These are phyloP conservation scores for Scelioninae gen. 2 DNA, from an alignment of 2,888 invertebrate genomes.

Conservation along the genomic window DNA sequence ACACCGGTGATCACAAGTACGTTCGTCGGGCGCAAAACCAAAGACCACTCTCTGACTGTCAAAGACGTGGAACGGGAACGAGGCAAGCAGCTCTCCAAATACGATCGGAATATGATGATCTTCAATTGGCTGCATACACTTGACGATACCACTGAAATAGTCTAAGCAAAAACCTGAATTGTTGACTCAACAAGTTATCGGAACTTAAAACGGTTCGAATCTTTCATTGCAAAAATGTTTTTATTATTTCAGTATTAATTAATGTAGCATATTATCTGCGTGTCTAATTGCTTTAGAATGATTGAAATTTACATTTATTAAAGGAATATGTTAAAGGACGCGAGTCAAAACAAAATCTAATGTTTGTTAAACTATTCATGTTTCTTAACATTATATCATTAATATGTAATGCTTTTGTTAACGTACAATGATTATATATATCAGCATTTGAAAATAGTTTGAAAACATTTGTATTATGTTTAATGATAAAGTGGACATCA, in stretches of 20 bases:
- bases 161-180: background rate
- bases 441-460: slow-evolving; percentile 42
- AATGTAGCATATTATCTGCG: no score
- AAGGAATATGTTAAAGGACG: no score
- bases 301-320: background rate
- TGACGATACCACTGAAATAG: slow-evolving; percentile 80
- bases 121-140: slow-evolving; percentile 95
- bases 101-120: slow-evolving; percentile 96
- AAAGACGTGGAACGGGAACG: slow-evolving; percentile 88
- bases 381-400: no score
- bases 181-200: background rate
- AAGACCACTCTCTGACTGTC: slow-evolving; percentile 80
- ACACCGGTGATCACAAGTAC: slow-evolving; percentile 73
- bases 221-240: background rate
- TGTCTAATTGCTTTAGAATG: no score
- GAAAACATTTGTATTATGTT: slow-evolving; percentile 24
- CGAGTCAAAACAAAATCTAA: no score
- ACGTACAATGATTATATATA: no score
- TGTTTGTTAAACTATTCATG: no score
- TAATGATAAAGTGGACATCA: no score
- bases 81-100: slow-evolving; percentile 90
- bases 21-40: slow-evolving; percentile 66
- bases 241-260: background rate
- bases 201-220: background rate
- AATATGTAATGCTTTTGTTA: no score